Evolutionary conservation across 2,113 vertebrate species (phyloP), one percentile per base, ranked within the genome.

Genomic region (Cynocephalus volans): DNA sequence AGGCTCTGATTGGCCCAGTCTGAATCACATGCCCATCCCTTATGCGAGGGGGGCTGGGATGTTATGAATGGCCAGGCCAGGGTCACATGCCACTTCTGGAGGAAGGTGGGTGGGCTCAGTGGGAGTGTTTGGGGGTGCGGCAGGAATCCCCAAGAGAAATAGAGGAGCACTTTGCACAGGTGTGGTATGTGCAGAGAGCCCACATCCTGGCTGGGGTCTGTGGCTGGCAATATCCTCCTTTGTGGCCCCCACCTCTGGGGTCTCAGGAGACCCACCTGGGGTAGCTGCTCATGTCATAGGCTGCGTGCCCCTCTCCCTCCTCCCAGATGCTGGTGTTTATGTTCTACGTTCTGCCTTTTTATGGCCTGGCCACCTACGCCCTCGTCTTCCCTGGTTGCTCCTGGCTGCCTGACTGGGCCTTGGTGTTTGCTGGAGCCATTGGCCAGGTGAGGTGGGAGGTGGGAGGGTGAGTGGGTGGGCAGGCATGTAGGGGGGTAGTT

Each of bases 321-420:
- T 64, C 76, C 21, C 94, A 99, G 99, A 99, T 99, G 99, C 98
- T 99, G 98, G 97, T 99, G 82, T 98, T 98, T 62, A 94, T 99
- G 90, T 99, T 99, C 98, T 99, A 99, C 7, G 94, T 97, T 13
- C 98, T 99, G 36, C 99, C 99, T 7, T 98, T 99, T 98, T 96
- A 99, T 62, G 98, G 98, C 65, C 98, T 99, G 11, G 99, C 98
- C 91, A 65, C 98, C 81, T 99, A 99, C 0, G 99, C 98, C 17
- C 99, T 99, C 96, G 90, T 99, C 11, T 97, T 97, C 79, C 99
- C 99, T 0, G 99, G 99, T 15, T 99, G 99, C 97, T 98, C 98
- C 19, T 99, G 99, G 99, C 98, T 99, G 99, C 98, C 99, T 0
- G 99, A 99, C 98, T 99, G 99, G 99, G 99, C 99, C 14, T 56